Percentiles rank a stretch among this genome's conserved stretches.
Conservation (phyloP, 2,113 vertebrate species). For the Cisticola juncidis region DNA sequence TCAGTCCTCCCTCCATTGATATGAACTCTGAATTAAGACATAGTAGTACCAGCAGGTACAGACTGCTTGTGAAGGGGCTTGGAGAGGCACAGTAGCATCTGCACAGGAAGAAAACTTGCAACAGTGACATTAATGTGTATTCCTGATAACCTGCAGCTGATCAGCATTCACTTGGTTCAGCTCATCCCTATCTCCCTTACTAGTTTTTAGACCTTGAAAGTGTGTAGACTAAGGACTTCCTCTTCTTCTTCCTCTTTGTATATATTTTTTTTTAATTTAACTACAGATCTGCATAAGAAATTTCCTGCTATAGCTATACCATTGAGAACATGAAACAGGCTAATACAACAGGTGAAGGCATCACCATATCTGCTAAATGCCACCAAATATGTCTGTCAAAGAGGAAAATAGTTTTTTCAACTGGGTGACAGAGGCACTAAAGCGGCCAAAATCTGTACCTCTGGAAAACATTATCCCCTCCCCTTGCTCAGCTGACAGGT, state of each 20-base stretch:
- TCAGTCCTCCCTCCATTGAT: neutral
- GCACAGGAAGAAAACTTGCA: neutral
- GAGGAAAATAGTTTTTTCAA: neutral
- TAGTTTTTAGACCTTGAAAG: neutral
- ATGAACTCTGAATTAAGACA: neutral
- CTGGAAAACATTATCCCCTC: neutral
- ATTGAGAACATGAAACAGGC: neutral
- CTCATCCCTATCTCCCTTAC: neutral
- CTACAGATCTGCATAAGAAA: neutral
- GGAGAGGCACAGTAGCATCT: neutral
- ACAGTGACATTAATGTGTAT: neutral
- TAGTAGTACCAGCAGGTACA: neutral
- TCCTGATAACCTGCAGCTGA: neutral
- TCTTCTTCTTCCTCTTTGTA: too few relatives aligned
- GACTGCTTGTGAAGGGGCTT: neutral
- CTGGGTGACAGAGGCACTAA: too few relatives aligned
- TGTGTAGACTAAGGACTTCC: neutral
- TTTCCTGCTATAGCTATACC: neutral
- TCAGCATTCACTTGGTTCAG: neutral
- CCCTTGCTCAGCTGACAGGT: neutral
- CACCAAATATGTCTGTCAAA: neutral
- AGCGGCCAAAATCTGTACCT: rapidly evolving
- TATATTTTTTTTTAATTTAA: neutral
- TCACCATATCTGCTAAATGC: neutral
- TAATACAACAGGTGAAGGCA: neutral